Evolutionary conservation across 2,797 vertebrate species (phyloP).

Genomic region (Darevskia nairensis): DNA sequence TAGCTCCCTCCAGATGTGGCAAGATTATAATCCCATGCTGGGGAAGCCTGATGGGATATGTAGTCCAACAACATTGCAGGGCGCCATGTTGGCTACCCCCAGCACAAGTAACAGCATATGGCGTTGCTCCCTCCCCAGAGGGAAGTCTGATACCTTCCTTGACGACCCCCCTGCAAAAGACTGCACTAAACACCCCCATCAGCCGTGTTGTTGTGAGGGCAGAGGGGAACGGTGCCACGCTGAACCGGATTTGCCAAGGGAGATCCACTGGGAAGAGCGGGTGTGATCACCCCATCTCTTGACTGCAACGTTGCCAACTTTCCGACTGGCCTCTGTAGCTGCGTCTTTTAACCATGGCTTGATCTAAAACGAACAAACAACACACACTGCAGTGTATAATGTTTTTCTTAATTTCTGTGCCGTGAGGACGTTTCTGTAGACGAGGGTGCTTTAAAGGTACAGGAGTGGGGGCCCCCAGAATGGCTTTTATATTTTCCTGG

Average conservation of each 20-base stretch:
- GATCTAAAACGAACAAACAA: too few relatives aligned
- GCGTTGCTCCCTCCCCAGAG: not conserved
- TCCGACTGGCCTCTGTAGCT: not conserved
- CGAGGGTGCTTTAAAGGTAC: not conserved
- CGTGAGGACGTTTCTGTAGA: not conserved
- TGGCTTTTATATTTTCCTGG: not conserved
- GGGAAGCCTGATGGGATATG: too few relatives aligned
- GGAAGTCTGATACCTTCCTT: not conserved
- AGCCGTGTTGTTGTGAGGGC: not conserved
- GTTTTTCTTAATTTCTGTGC: not conserved
- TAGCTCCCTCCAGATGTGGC: too few relatives aligned
- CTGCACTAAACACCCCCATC: not conserved
- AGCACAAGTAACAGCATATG: not conserved
- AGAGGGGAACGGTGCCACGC: too few relatives aligned
- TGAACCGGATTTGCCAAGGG: not conserved
- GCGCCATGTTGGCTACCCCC: not conserved
- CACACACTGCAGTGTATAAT: not conserved
- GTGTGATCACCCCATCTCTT: rapidly evolving
- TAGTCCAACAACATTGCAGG: too few relatives aligned
- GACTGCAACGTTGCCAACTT: not conserved
- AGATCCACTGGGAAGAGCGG: not conserved
- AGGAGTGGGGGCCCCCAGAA: too few relatives aligned
- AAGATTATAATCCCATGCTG: too few relatives aligned
- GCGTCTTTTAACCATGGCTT: not conserved
- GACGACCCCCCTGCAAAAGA: not conserved